Evolutionary conservation across 2,888 invertebrate genomes (phyloP).

Genomic region (Trichacis sp.): DNA sequence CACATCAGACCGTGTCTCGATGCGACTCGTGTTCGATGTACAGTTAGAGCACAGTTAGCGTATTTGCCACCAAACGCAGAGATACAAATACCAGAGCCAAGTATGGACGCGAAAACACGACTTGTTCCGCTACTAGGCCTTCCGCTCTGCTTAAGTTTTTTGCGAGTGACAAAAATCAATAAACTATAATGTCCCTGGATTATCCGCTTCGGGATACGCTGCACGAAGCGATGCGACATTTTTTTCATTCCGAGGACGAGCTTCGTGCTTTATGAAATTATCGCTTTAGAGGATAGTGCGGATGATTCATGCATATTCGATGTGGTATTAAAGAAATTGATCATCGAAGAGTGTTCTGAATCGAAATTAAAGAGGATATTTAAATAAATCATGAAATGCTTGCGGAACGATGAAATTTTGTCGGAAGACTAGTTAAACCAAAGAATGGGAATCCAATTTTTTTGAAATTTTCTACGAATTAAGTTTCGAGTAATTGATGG

Average conservation of each 20-base stretch:
- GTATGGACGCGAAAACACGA: constrained; percentile 20
- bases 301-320: no score
- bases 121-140: constrained; percentile 29
- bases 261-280: background rate
- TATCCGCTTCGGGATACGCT: background rate
- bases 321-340: no score
- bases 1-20: constrained; percentile 11
- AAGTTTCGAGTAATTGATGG: no score
- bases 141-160: constrained; percentile 26
- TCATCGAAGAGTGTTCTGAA: no score
- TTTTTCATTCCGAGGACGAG: background rate
- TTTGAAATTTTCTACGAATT: no score
- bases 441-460: no score
- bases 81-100: constrained; percentile 21
- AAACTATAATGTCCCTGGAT: constrained; percentile 6
- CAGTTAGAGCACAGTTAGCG: constrained; percentile 48
- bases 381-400: no score
- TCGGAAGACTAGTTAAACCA: no score
- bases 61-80: constrained; percentile 25
- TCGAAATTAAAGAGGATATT: no score
- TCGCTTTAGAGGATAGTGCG: no score
- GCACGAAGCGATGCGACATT: background rate
- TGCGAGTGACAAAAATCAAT: constrained; percentile 16
- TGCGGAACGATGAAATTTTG: no score
- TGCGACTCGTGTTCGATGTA: constrained; percentile 50